Percentiles rank a stretch among this genome's conserved stretches.
Conservation (phyloP, 92 coral and sea anemone genomes). For the Heteractis magnifica region DNA sequence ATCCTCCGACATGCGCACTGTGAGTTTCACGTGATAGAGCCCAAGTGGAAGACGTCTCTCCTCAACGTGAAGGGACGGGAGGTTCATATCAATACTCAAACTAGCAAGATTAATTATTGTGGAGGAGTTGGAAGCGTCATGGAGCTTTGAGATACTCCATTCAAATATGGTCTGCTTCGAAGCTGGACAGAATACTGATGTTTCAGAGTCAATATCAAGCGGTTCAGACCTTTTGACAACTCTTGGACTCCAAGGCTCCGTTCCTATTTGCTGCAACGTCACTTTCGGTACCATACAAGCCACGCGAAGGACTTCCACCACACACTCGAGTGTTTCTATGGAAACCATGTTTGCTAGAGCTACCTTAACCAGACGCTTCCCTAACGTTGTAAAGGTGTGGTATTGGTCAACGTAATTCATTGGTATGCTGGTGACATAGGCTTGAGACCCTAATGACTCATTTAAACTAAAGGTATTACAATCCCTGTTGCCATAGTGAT, state of each 20-base stretch:
- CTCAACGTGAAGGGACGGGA: constrained; percentile 26
- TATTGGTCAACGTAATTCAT: constrained; percentile 18
- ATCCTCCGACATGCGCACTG: constrained; percentile 45
- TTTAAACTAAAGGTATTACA: background rate
- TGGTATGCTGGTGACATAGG: constrained; percentile 19
- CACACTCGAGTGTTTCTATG: constrained; percentile 27
- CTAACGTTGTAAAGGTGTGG: constrained; percentile 36
- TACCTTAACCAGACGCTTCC: constrained; percentile 29
- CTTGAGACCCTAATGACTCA: constrained; percentile 1
- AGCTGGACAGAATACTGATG: constrained; percentile 61
- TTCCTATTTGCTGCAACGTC: constrained; percentile 36
- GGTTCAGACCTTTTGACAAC: constrained; percentile 24
- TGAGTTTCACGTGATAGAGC: constrained; percentile 36
- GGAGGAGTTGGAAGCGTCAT: constrained; percentile 4
- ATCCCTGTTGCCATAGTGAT: constrained; percentile 43
- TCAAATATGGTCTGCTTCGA: constrained; percentile 46
- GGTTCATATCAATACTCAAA: background rate
- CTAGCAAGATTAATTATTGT: background rate
- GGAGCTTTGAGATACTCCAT: constrained; percentile 42
- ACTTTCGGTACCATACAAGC: constrained; percentile 60
- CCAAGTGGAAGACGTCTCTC: constrained; percentile 52
- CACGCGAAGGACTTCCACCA: constrained; percentile 51
- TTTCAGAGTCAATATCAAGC: constrained; percentile 42
- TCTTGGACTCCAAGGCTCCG: constrained; percentile 7
- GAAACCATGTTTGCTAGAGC: constrained; percentile 52